Percentiles rank a stretch among this genome's conserved stretches.
Conservation (phyloP, 2,888 invertebrate species). For the Eupithecia insigniata region DNA sequence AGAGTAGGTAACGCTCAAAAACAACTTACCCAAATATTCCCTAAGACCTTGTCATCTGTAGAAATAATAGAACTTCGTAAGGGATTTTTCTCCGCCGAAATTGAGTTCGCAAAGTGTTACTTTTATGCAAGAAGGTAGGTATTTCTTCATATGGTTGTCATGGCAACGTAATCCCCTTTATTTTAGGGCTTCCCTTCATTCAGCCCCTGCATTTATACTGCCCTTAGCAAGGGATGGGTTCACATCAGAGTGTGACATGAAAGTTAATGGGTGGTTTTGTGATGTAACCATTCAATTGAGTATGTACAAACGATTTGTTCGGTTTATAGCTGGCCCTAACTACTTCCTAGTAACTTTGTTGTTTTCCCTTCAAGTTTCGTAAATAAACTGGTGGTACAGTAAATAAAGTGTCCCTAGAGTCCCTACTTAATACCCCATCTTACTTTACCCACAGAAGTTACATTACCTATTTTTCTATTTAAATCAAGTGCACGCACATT, state of each 20-base stretch:
- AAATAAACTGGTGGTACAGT: background rate
- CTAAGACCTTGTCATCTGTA: constrained; percentile 15
- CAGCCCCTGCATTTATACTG: constrained; percentile 59
- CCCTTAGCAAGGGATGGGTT: constrained; percentile 50
- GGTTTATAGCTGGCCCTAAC: background rate
- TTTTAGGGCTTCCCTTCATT: constrained; percentile 68
- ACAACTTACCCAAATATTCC: constrained; percentile 13
- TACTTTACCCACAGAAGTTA: background rate
- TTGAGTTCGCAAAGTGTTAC: constrained; percentile 56
- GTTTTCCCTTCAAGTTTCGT: background rate
- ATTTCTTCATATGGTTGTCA: constrained; percentile 58
- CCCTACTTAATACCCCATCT: background rate
- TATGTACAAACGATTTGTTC: constrained; percentile 4
- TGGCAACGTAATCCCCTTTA: constrained; percentile 77
- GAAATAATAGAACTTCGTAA: constrained; percentile 23
- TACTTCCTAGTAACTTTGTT: background rate
- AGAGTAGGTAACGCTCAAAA: background rate
- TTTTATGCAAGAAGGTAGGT: constrained; percentile 62
- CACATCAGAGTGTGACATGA: constrained; percentile 59
- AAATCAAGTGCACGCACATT: background rate
- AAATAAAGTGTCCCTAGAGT: background rate
- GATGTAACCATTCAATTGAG: constrained; percentile 7
- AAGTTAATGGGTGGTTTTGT: constrained; percentile 12
- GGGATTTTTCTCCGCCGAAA: constrained; percentile 36
- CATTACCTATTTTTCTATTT: background rate